Evolutionary conservation across 2,113 vertebrate species (phyloP).

Genomic region (Epinephelus lanceolatus): DNA sequence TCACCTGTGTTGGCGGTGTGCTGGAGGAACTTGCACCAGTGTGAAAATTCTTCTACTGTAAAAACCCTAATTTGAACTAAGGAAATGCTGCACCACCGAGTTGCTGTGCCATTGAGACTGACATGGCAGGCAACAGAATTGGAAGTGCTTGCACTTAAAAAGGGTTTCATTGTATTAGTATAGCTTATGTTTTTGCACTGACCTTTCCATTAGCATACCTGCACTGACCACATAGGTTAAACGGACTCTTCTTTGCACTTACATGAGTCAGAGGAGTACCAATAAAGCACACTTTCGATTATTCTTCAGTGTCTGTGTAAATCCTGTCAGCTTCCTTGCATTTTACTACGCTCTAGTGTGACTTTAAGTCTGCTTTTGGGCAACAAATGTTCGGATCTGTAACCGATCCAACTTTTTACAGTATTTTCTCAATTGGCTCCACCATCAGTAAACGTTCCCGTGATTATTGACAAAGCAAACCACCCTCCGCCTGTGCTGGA

Average conservation of each 20-base stretch:
- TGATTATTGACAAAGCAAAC: conserved; percentile 46
- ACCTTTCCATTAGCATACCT: conserved; percentile 1
- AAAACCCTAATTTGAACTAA: neutral
- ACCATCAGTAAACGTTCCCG: neutral
- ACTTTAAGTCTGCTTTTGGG: neutral
- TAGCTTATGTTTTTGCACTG: neutral
- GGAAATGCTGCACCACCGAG: neutral
- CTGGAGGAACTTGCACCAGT: neutral
- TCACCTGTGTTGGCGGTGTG: neutral
- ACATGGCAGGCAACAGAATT: neutral
- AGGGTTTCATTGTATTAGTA: neutral
- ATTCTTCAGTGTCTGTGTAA: neutral
- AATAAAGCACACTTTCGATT: neutral
- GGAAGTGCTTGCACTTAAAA: conserved; percentile 3
- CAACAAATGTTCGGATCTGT: neutral
- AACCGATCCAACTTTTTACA: neutral
- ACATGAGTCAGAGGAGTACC: neutral
- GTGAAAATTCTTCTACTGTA: neutral
- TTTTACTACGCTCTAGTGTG: neutral
- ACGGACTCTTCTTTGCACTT: neutral
- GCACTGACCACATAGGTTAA: neutral
- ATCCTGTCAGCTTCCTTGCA: neutral
- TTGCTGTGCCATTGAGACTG: neutral
- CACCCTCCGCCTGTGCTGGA: conserved; percentile 1
- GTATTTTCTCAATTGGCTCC: conserved; percentile 2